These are phyloP conservation scores for Orthosia gracilis DNA, from an alignment of 2,888 invertebrate species.

Conservation along the genomic window DNA sequence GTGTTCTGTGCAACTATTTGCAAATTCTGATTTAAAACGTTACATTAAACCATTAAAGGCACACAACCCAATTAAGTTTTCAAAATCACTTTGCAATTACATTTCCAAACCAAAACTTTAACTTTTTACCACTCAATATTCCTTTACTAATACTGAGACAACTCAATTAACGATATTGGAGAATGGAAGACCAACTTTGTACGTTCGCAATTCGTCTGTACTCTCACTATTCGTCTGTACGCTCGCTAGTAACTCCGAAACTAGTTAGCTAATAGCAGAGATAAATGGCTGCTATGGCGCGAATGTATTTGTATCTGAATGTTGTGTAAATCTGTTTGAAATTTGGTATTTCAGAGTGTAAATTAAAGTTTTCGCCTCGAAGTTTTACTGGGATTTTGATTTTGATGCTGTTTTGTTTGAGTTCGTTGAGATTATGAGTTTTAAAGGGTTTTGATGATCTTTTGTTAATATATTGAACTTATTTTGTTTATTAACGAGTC, in stretches of 20 bases:
- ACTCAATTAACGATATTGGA: slow-evolving; percentile 75
- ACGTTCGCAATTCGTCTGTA: slow-evolving; percentile 64
- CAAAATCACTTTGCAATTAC: slow-evolving; percentile 23
- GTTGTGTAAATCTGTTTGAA: slow-evolving; percentile 58
- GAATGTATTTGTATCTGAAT: slow-evolving; percentile 64
- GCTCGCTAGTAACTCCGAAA: slow-evolving; percentile 63
- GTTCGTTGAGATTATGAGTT: not conserved
- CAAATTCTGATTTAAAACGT: not conserved
- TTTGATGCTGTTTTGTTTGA: slow-evolving; percentile 11
- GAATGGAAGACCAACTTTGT: slow-evolving; percentile 65
- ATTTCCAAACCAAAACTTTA: slow-evolving; percentile 23
- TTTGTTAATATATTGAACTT: not conserved
- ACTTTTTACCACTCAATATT: slow-evolving; percentile 55
- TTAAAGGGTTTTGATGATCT: not conserved
- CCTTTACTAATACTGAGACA: slow-evolving; percentile 63
- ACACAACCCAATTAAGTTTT: not conserved
- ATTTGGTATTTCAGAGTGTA: slow-evolving; percentile 50
- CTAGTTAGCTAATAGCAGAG: slow-evolving; percentile 78
- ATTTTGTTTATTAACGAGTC: not conserved
- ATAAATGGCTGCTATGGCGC: slow-evolving; percentile 70
- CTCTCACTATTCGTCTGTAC: slow-evolving; percentile 60
- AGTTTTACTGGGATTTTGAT: slow-evolving; percentile 31
- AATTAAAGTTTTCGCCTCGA: slow-evolving; percentile 26
- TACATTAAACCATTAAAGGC: not conserved
- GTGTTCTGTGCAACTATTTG: not conserved